Base-by-base conservation (phyloP, 2,797 vertebrate species). In the Phrynocephalus vlangalii region DNA sequence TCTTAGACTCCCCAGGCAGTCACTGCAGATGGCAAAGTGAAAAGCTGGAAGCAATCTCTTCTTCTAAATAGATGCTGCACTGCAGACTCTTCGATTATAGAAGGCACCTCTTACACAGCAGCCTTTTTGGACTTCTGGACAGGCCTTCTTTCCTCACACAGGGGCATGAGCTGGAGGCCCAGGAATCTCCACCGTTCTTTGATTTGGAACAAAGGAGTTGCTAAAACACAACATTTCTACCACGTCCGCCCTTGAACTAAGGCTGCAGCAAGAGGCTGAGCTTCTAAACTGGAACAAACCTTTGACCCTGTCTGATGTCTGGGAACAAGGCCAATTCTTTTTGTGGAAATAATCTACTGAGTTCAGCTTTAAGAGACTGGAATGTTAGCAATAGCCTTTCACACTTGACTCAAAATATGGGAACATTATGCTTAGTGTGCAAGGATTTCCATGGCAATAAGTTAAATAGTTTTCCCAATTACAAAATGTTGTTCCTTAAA, bases 91-190 rank as follows among this genome's bases (percentile, higher is more conserved):
- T 88, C 75, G 0, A 0, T 5, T 0, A 3, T 75, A 70, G 28
- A 0, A 2, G 72, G 18, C 0, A 0, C 16, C 85, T 13, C 0
- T 82, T 85, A n/a, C 15, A 0, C 10, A n/a, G 86, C 66, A 3
- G 0, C 7, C 26, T 30, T 72, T 84, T 79, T 78, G 79, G 3
- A 0, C n/a, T 50, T 56, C 10, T 1, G 4, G 26, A 26, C 0
- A 1, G 1, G 0, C 63, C 2, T 60, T 1, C 3, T 44, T 0
- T 26, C 79, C 16, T 30, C 7, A 0, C 28, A 44, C 76, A 1
- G 20, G 67, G 0, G 24, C 0, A 0, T 0, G 0, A 70, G 86
- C 85, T 10, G 2, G 50, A 0, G 82, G 66, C 78, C 63, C 76
- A 0, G 0, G 22, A 28, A 66, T 6, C 22, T 70, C 0, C n/a